A percentile compares a stretch with the other conserved stretches of the same genome.
Conservation (phyloP, 2,888 invertebrate species). For the Agonopterix arenella region DNA sequence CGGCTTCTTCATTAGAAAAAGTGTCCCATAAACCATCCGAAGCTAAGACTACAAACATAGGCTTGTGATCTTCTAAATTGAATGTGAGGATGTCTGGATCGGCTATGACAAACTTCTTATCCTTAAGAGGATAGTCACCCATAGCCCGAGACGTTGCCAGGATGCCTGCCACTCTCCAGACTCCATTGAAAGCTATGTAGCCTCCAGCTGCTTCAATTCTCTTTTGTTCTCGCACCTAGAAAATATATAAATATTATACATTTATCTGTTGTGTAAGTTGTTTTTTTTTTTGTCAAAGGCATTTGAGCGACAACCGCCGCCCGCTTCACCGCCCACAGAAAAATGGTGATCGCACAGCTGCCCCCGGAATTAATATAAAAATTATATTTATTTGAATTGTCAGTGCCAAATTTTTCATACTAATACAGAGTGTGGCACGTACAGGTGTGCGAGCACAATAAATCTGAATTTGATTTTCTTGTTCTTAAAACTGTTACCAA, state of each 20-base stretch:
- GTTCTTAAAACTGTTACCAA: too few relatives aligned
- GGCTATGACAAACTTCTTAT: constrained; percentile 94
- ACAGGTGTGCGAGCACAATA: too few relatives aligned
- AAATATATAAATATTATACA: constrained; percentile 2
- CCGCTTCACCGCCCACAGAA: too few relatives aligned
- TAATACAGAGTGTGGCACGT: too few relatives aligned
- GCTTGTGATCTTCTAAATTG: constrained; percentile 89
- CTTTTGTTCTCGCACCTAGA: constrained; percentile 89
- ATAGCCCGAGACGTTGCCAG: constrained; percentile 95
- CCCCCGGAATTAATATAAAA: too few relatives aligned
- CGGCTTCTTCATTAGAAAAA: constrained; percentile 95
- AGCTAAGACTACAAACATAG: constrained; percentile 93
- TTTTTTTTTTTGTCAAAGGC: too few relatives aligned
- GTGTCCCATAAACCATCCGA: constrained; percentile 99
- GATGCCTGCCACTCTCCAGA: constrained; percentile 97
- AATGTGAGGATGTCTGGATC: constrained; percentile 97
- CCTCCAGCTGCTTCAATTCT: constrained; percentile 97
- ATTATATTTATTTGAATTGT: too few relatives aligned
- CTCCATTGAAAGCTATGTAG: constrained; percentile 95
- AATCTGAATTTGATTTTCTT: too few relatives aligned
- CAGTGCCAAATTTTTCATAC: too few relatives aligned
- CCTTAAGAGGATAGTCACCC: constrained; percentile 97
- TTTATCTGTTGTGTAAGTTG: too few relatives aligned
- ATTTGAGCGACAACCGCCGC: too few relatives aligned
- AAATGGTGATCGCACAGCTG: too few relatives aligned